A percentile compares a stretch with the other conserved stretches of the same genome.
Conservation (phyloP, 2,113 vertebrate species). For the Silurus asotus region DNA sequence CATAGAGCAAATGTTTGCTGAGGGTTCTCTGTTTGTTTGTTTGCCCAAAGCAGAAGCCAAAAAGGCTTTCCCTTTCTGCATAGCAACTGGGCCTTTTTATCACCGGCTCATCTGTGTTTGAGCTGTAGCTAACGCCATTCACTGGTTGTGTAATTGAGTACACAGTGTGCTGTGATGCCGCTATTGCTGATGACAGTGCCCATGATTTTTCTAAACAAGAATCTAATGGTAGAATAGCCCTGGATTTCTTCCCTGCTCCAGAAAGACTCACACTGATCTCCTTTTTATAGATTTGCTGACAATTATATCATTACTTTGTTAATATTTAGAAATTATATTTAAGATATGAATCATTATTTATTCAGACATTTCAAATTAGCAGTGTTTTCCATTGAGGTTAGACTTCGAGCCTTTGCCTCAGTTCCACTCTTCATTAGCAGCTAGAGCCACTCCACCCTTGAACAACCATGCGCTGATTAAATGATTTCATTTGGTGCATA, state of each 20-base stretch:
- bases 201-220: conserved; percentile 15
- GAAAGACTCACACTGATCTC: not conserved
- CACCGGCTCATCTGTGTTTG: conserved; percentile 43
- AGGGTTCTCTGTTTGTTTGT: conserved; percentile 43
- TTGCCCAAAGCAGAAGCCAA: conserved; percentile 52
- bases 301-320: not conserved
- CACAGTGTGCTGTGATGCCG: conserved; percentile 28
- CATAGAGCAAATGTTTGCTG: conserved; percentile 22
- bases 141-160: conserved; percentile 40
- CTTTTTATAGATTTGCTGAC: not conserved
- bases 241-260: not conserved
- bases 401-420: conserved; percentile 13
- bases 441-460: not conserved
- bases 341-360: too few species aligned
- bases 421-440: conserved; percentile 10
- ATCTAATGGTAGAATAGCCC: not conserved
- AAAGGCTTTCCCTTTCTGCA: conserved; percentile 41
- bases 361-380: not conserved
- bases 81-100: conserved; percentile 47
- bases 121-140: conserved; percentile 39
- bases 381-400: conserved; percentile 3
- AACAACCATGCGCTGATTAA: conserved; percentile 26
- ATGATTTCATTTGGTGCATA: conserved; percentile 34
- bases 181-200: conserved; percentile 16
- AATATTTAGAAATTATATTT: too few species aligned